phyloP scores from a whole-genome alignment of 2,888 invertebrate genomes.

The Acholoe squamosa region DNA sequence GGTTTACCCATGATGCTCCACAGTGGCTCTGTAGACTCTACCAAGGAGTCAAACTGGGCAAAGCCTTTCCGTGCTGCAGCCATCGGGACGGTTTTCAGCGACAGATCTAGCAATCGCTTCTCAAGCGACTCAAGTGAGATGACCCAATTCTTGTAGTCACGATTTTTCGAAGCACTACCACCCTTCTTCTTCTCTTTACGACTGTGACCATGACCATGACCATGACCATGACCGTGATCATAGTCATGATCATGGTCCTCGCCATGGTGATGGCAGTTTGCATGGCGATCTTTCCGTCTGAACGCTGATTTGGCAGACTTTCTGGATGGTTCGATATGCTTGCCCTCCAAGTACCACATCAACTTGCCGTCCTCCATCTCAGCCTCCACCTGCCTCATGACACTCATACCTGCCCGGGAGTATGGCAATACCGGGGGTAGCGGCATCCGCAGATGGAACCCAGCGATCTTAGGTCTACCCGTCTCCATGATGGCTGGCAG shows the following conservation, averaged over 20 bases:
- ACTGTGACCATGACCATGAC: not conserved
- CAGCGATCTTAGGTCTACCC: slow-evolving; percentile 7
- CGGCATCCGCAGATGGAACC: slow-evolving; percentile 40
- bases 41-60: not conserved
- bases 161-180: not conserved
- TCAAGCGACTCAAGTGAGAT: slow-evolving; percentile 31
- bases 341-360: slow-evolving; percentile 47
- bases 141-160: slow-evolving; percentile 33
- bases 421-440: slow-evolving; percentile 45
- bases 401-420: slow-evolving; percentile 48
- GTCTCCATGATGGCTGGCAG: slow-evolving; percentile 55
- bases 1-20: not conserved
- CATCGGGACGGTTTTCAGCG: slow-evolving; percentile 47
- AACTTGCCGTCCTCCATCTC: slow-evolving; percentile 48
- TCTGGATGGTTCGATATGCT: not conserved
- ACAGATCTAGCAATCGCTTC: slow-evolving; percentile 38
- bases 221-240: not conserved
- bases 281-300: slow-evolving; percentile 23
- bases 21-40: slow-evolving; percentile 3
- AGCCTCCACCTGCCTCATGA: slow-evolving; percentile 43
- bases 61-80: slow-evolving; percentile 26
- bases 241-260: not conserved
- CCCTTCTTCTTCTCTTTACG: not conserved
- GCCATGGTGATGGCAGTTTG: not conserved
- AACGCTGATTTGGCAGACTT: not conserved